These are phyloP conservation scores for Enteromius anoplus DNA, from an alignment of 2,797 vertebrate genomes.

Conservation along the genomic window DNA sequence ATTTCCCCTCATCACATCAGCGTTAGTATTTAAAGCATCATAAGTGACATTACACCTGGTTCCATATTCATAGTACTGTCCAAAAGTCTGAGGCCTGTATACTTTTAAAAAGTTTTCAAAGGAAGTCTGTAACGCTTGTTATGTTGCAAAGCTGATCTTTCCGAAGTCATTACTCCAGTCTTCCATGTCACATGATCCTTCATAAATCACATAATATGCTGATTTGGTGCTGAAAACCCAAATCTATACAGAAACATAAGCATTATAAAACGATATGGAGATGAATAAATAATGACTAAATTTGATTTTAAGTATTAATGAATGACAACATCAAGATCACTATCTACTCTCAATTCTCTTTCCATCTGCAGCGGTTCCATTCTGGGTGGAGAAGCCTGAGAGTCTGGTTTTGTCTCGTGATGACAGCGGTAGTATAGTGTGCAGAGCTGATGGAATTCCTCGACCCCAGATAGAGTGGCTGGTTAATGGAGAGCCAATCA, in stretches of 20 bases:
- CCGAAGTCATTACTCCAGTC: background rate
- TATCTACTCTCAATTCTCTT: background rate
- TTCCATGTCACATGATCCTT: too few species aligned
- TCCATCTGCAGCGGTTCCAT: conserved; percentile 84
- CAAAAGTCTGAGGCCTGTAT: background rate
- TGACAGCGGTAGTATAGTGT: conserved; percentile 87
- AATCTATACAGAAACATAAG: background rate
- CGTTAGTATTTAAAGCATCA: background rate
- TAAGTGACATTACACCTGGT: background rate
- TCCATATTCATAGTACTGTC: background rate
- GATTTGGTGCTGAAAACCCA: background rate
- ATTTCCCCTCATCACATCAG: background rate
- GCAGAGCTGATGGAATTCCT: conserved; percentile 90
- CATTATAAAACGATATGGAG: background rate
- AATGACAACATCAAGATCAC: background rate
- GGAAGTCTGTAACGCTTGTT: background rate
- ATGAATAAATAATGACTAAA: background rate
- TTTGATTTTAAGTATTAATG: background rate
- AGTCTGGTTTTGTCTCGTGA: conserved; percentile 92
- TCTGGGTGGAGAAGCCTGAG: conserved; percentile 92
- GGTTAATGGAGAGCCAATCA: conserved; percentile 91
- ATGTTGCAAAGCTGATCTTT: background rate
- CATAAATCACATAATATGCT: background rate
- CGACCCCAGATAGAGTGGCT: conserved; percentile 91
- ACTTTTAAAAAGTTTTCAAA: too few species aligned